These are phyloP conservation scores for Poecilia velifera DNA, from an alignment of 2,797 vertebrate species.

Conservation along the genomic window DNA sequence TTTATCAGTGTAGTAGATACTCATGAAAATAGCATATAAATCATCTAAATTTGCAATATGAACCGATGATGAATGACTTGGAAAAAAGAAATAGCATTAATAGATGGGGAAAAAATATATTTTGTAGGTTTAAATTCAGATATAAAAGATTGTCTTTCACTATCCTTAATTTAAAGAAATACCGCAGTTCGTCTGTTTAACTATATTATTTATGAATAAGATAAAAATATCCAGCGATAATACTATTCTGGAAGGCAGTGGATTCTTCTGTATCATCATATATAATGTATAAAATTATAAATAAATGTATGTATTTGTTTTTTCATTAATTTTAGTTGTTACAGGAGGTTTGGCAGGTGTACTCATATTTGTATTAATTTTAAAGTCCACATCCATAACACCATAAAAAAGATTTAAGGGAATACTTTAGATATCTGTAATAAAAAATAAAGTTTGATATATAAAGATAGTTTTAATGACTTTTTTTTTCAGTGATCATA, in stretches of 20 bases:
- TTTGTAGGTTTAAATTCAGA: neutral
- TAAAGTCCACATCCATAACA: neutral
- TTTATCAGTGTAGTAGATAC: neutral
- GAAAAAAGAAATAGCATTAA: neutral
- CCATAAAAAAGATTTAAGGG: neutral
- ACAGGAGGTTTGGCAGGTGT: neutral
- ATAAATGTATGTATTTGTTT: neutral
- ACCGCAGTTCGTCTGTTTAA: neutral
- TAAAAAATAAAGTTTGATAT: neutral
- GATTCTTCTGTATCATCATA: neutral
- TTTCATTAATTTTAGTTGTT: neutral
- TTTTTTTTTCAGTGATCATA: conserved; percentile 14
- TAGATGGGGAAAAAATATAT: neutral
- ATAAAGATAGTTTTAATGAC: neutral
- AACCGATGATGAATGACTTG: conserved; percentile 20
- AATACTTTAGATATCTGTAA: neutral
- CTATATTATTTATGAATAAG: neutral
- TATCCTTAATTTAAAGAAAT: neutral
- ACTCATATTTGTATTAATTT: neutral
- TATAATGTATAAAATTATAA: neutral
- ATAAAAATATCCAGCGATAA: neutral
- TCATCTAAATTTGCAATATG: neutral
- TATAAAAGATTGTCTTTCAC: neutral
- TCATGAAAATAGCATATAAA: neutral
- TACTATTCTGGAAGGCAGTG: neutral